Base-by-base conservation (phyloP, 2,797 vertebrate genomes). In the Chrosomus eos region DNA sequence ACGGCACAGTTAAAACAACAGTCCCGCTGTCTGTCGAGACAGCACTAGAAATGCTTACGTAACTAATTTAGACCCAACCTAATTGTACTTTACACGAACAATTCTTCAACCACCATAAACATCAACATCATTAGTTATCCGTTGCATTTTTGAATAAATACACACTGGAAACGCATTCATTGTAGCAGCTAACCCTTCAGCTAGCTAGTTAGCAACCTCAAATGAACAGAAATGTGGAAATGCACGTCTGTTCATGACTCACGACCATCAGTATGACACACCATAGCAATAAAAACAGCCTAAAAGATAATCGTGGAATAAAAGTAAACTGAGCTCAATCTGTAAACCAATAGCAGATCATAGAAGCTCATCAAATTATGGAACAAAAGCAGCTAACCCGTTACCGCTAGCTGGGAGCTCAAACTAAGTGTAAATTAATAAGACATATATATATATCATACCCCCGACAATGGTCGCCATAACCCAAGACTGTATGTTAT, bases 401-500 rank as follows among this genome's bases (percentile, higher is more conserved):
- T 40, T 78, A 78, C 38, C 36, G n/a, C 26, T 84, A 70, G 75
- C 75, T 31, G 19, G 18, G 48, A 43, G 73, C 73, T 84, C n/a
- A 78, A 73, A 18, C 26, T 72, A n/a, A 23, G 10, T 79, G n/a
- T 53, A 23, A 70, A 51, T 62, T 85, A 62, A 77, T 90, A 43
- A 75, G 80, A 83, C 67, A 7, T 78, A 71, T 38, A 38, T 33
- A 33, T 33, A 33, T 31, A 79, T 90, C 94, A 91, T 91, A 96
- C 95, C 94, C 89, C 91, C 90, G 16, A 89, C 87, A 89, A 90
- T 93, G 81, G 91, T 86, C 85, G 95, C 93, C 95, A 96, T 96
- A 84, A 71, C 92, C 88, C 87, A 89, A 89, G 85, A 85, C 9
- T 8, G 67, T 72, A 3, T 83, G 82, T 62, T 86, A 90, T 89